A percentile compares a stretch with the other conserved stretches of the same genome.
These are phyloP conservation scores for Eulemur albifrons DNA, from an alignment of 2,797 vertebrate genomes.

Conservation along the genomic window DNA sequence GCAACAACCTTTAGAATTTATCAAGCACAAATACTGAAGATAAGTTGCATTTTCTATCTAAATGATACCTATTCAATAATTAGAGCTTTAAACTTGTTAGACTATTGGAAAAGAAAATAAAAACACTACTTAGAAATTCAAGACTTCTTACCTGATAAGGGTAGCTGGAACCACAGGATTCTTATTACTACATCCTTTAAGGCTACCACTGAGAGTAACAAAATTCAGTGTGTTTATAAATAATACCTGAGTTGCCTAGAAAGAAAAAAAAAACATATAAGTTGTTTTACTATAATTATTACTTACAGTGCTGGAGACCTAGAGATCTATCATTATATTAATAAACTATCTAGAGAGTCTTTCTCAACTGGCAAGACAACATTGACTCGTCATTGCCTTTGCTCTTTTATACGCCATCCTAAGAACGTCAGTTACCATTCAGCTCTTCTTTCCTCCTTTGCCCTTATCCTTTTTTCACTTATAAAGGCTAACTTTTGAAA, in stretches of 20 bases:
- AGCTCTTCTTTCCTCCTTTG: not conserved
- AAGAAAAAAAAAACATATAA: constrained; percentile 37
- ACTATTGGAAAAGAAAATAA: not conserved
- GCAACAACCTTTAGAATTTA: not conserved
- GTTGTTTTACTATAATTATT: not conserved
- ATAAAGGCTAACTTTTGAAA: constrained; percentile 9
- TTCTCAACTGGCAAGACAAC: not conserved
- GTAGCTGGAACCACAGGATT: constrained; percentile 86
- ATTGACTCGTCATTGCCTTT: not conserved
- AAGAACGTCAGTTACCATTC: not conserved
- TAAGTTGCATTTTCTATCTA: not conserved
- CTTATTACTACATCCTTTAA: constrained; percentile 94
- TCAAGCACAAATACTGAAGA: not conserved
- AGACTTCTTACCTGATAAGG: constrained; percentile 89
- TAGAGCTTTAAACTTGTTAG: not conserved
- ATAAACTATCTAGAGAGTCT: not conserved
- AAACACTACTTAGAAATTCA: not conserved
- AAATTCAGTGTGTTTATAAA: constrained; percentile 94
- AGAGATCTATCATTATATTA: not conserved
- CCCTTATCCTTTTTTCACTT: not conserved
- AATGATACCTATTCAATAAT: not conserved
- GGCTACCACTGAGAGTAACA: constrained; percentile 88
- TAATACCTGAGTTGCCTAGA: constrained; percentile 93
- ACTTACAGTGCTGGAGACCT: not conserved
- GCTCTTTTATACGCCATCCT: not conserved